Evolutionary conservation across 2,113 vertebrate species (phyloP), one percentile per base, ranked within the genome.

Genomic region (Peromyscus leucopus): DNA sequence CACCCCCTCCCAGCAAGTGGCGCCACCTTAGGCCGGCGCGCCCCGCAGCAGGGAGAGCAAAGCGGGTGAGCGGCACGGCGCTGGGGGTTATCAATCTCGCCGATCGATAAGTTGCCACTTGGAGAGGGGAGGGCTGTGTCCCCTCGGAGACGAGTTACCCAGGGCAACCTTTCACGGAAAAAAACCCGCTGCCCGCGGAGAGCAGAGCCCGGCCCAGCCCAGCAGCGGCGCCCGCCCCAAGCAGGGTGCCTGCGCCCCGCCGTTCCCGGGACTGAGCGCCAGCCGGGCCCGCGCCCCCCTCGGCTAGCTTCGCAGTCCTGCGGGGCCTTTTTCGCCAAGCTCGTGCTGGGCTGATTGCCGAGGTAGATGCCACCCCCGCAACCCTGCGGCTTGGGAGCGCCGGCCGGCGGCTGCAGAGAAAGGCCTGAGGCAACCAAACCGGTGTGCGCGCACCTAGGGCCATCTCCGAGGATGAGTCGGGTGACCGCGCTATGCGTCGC

Each of bases 91-190:
- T 98, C 97, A 98, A 97, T 98, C 98, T 98, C 98, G 89, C 48
- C 79, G 96, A 98, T 98, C 98, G 98, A 98, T 98, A 98, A 97
- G 85, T 98, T 97, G 96, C 97, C 93, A 91, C 96, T 98, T 90
- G 97, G 96, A 97, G 94, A 85, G 93, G 78, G 89, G 96, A 97
- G 92, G 96, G 97, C 94, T 95, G 93, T 97, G 96, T 97, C 97
- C 97, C 98, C 96, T 92, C 96, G 96, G 96, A 97, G 97, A 96
- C 97, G 84, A 98, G 97, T 98, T 97, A 98, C 98, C 97, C 97
- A 87, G 97, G 97, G 97, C 96, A 97, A 98, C 97, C 96, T 98
- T 97, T 97, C 98, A 98, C 96, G 91, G 95, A 94, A 87, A n/a
- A 82, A 85, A 95, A 75, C 95, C 96, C 88, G 90, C 94, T 93